Percentiles rank a stretch among this genome's conserved stretches.
Evolutionary conservation across 2,113 vertebrate species (phyloP).

Genomic region (Python bivittatus): DNA sequence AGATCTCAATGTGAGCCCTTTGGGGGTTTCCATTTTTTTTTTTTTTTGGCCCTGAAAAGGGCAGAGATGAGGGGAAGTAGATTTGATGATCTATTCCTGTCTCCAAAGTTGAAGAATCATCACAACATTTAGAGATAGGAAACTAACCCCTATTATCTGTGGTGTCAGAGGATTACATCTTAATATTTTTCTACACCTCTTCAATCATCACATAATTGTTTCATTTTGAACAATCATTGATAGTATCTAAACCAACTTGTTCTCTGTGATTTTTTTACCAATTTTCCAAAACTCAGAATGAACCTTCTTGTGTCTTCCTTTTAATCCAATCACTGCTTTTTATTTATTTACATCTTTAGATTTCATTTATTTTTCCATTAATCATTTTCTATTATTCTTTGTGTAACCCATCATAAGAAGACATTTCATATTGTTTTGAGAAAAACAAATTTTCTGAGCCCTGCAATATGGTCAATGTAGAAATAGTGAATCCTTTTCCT

Average conservation of each 20-base stretch:
- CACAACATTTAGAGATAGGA: background rate
- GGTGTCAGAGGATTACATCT: background rate
- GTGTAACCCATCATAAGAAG: background rate
- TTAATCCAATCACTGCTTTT: background rate
- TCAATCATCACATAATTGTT: background rate
- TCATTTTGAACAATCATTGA: background rate
- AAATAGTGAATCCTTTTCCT: background rate
- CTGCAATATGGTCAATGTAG: background rate
- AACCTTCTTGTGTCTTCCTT: background rate
- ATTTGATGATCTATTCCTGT: background rate
- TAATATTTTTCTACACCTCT: background rate
- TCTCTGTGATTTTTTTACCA: background rate
- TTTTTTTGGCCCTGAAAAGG: background rate
- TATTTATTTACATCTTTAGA: background rate
- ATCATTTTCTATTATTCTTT: background rate
- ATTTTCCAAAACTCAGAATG: background rate
- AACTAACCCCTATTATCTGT: background rate
- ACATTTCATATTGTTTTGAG: background rate
- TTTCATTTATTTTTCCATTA: background rate
- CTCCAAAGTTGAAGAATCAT: background rate
- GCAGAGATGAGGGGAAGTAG: background rate
- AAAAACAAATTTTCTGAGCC: background rate
- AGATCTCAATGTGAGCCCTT: background rate
- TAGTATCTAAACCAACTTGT: background rate
- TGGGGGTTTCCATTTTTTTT: background rate